Base-by-base conservation (phyloP, 1,140 invertebrate genomes). In the Cephus cinctus region DNA sequence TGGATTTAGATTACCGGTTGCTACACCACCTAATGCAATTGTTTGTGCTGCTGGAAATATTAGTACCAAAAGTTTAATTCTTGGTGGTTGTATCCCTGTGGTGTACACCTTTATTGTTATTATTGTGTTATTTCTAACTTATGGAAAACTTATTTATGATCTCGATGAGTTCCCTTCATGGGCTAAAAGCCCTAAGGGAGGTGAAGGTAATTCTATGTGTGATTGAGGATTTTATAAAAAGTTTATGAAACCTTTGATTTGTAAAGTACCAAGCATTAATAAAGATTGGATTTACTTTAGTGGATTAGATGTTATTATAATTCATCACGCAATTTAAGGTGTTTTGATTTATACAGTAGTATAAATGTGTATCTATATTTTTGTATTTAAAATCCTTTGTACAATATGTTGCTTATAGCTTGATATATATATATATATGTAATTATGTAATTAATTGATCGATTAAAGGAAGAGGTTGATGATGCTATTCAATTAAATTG, bases 21-120 rank as follows among this genome's bases (percentile, higher is more conserved):
- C 81, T 3, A 87, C 86, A 0, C 91, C 92, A 5, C 92, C 93
- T 27, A 97, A 97, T 73, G 93, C 94, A 2, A 90, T 97, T 50
- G 87, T 94, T 1, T 88, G 89, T 8, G 82, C 83, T 1, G 81
- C 85, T 19, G 87, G 85, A 0, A 79, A 85, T 52, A 85, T 92
- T 59, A 79, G 80, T 21, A 85, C 85, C 0, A 79, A 79, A 44
- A 84, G 84, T 60, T 86, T 91, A 80, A 82, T 87, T 31, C 51
- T 67, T 16, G 73, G 63, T 31, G 78, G 77, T 1, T 56, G 73
- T 9, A 59, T 57, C 0, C 67, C 75, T 14, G 45, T 67, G 0
- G 25, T 75, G 4, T 77, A 73, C 14, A 53, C 65, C n/a, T 34
- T 75, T 3, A 11, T 69, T 4, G 58, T 72, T 0, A 40, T 77